Conservation (phyloP, 2,797 vertebrate genomes). For the Garrulus glandarius region DNA sequence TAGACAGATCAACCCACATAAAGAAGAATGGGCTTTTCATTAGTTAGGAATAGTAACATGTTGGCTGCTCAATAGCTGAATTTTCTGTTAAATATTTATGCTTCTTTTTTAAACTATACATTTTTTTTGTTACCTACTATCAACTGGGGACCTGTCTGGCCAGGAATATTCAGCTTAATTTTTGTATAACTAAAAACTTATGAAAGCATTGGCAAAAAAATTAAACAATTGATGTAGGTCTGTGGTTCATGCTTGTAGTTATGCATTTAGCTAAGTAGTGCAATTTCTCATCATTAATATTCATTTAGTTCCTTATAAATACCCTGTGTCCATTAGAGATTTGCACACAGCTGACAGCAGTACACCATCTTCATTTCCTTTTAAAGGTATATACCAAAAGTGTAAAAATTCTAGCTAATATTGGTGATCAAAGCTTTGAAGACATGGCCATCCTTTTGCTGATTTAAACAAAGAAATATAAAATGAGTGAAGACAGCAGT, state of each 20-base stretch:
- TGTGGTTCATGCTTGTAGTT: background rate
- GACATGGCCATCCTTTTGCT: background rate
- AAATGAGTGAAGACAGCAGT: background rate
- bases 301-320: background rate
- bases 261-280: background rate
- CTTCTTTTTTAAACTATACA: background rate
- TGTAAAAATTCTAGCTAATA: background rate
- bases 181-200: background rate
- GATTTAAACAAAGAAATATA: background rate
- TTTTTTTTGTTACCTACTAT: background rate
- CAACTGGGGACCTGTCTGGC: background rate
- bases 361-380: background rate
- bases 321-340: background rate
- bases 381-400: background rate
- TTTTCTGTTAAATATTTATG: background rate
- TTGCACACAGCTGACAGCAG: background rate
- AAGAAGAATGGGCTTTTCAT: background rate
- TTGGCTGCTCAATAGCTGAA: background rate
- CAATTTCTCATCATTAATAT: conserved; percentile 5
- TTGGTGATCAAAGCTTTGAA: background rate
- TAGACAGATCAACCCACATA: background rate
- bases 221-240: background rate
- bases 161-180: background rate
- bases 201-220: background rate
- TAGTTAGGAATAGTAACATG: background rate